phyloP scores from a whole-genome alignment of 1,140 invertebrate species.

The Drosophila serrata region DNA sequence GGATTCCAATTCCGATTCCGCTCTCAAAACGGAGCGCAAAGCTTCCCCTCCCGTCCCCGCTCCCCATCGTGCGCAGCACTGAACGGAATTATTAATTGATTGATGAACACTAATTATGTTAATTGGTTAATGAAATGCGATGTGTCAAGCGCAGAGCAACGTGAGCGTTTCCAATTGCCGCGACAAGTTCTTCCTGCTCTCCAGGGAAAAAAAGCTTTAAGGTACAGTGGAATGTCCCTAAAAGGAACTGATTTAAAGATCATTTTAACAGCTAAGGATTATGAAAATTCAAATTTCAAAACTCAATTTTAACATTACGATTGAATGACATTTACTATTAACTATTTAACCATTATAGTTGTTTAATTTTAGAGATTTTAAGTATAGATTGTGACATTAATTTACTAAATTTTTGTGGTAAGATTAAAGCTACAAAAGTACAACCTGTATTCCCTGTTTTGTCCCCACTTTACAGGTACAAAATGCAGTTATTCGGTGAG shows the following conservation, averaged over 20 bases:
- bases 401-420: no score
- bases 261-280: no score
- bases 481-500: conserved; percentile 13
- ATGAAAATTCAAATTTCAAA: no score
- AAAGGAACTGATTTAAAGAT: no score
- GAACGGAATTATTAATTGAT: conserved; percentile 81
- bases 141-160: conserved; percentile 65
- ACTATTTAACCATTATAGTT: no score
- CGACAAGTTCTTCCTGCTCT: conserved; percentile 12
- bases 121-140: conserved; percentile 82
- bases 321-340: no score
- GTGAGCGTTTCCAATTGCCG: conserved; percentile 42
- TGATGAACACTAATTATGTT: conserved; percentile 83
- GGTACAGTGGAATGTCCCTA: conserved; percentile 1
- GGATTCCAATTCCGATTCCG: conserved; percentile 42
- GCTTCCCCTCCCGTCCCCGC: conserved; percentile 4
- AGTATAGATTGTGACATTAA: no score
- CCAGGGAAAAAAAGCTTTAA: conserved; percentile 21
- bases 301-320: no score
- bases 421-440: background rate
- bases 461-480: conserved; percentile 6
- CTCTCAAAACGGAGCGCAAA: conserved; percentile 30
- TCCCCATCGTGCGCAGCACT: conserved; percentile 19
- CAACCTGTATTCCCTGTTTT: conserved; percentile 3
- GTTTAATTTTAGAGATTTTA: no score